These are phyloP conservation scores for Aeoliscus strigatus DNA, from an alignment of 2,797 vertebrate genomes.

Conservation along the genomic window DNA sequence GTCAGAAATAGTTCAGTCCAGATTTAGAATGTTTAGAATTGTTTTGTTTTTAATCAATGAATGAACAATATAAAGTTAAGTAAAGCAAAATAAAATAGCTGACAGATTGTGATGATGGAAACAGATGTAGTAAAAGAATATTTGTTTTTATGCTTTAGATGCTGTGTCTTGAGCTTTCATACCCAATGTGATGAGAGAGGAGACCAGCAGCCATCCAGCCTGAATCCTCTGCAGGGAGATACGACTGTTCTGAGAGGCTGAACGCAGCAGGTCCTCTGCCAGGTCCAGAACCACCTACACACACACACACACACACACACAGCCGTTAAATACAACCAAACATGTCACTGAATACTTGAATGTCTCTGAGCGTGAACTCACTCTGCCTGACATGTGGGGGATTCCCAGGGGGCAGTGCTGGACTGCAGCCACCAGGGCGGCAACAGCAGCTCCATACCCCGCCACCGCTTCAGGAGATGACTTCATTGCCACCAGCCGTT, in stretches of 20 bases:
- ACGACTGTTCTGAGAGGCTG: slow-evolving; percentile 86
- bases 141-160: too few species aligned
- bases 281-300: slow-evolving; percentile 80
- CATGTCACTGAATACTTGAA: too few species aligned
- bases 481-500: slow-evolving; percentile 78
- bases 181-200: slow-evolving; percentile 87
- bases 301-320: slow-evolving; percentile 16
- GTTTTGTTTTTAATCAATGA: too few species aligned
- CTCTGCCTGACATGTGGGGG: slow-evolving; percentile 87
- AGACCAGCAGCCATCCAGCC: slow-evolving; percentile 87
- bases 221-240: slow-evolving; percentile 85
- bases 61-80: too few species aligned
- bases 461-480: slow-evolving; percentile 85
- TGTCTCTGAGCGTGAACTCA: slow-evolving; percentile 41
- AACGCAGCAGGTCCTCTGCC: slow-evolving; percentile 87
- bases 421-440: slow-evolving; percentile 83
- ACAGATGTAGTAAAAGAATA: too few species aligned
- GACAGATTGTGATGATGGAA: too few species aligned
- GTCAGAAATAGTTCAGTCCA: too few species aligned
- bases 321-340: too few species aligned
- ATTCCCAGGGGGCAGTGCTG: slow-evolving; percentile 88
- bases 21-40: too few species aligned
- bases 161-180: slow-evolving; percentile 4
- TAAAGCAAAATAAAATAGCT: too few species aligned
- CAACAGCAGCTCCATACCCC: slow-evolving; percentile 84